Conservation (phyloP, 1,140 invertebrate species). For the Cotesia glomerata region DNA sequence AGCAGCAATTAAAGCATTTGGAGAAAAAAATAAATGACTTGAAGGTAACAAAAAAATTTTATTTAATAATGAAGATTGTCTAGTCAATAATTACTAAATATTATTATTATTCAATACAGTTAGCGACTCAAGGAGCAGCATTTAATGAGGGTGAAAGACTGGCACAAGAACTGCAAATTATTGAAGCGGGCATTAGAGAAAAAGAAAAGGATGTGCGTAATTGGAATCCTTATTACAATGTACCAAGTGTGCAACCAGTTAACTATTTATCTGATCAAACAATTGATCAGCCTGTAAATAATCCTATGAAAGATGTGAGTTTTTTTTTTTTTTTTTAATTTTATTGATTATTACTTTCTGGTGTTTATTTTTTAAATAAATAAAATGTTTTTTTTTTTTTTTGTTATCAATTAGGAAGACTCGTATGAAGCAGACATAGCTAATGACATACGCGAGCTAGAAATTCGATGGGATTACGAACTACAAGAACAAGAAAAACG, state of each 20-base stretch:
- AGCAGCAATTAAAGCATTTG: conserved; percentile 69
- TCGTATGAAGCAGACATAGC: conserved; percentile 73
- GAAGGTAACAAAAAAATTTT: conserved; percentile 59
- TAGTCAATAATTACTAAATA: conserved; percentile 2
- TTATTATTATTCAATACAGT: conserved; percentile 41
- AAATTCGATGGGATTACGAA: conserved; percentile 71
- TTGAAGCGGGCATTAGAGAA: conserved; percentile 72
- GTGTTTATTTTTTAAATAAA: neutral
- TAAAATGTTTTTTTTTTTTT: conserved; percentile 6
- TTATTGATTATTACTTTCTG: neutral
- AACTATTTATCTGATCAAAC: conserved; percentile 51
- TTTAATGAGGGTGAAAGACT: conserved; percentile 67
- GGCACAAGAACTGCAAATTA: conserved; percentile 70
- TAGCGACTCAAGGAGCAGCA: conserved; percentile 62
- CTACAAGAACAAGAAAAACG: conserved; percentile 71
- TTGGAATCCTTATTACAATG: conserved; percentile 57
- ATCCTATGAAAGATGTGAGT: conserved; percentile 55
- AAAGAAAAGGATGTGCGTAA: conserved; percentile 70
- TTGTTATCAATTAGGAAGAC: conserved; percentile 61
- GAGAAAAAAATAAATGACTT: conserved; percentile 73
- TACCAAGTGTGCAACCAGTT: conserved; percentile 53
- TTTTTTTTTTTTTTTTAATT: conserved; percentile 1
- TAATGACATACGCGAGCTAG: conserved; percentile 73
- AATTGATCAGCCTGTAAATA: conserved; percentile 52
- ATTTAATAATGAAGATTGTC: neutral